phyloP scores from a whole-genome alignment of 2,797 vertebrate genomes.

The Xenopus petersii region DNA sequence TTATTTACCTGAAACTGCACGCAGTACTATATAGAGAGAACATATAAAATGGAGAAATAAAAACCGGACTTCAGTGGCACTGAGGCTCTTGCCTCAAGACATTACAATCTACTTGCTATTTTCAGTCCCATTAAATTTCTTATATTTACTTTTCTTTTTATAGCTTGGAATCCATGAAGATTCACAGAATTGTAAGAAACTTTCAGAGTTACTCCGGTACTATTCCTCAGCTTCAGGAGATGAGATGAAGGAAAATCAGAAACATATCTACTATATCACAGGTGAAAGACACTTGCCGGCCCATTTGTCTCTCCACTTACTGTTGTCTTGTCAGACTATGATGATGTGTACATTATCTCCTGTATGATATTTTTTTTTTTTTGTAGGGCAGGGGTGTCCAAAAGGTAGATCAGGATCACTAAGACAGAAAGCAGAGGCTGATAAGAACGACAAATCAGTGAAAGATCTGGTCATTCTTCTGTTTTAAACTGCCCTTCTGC shows the following conservation, averaged over 20 bases:
- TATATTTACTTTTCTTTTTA: background rate
- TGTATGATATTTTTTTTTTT: background rate
- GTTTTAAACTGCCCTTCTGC: constrained; percentile 86
- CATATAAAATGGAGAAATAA: no score
- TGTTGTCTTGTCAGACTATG: no score
- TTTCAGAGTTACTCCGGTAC: constrained; percentile 82
- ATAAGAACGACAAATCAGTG: constrained; percentile 95
- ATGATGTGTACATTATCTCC: no score
- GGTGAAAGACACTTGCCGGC: constrained; percentile 55
- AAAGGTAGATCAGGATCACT: no score
- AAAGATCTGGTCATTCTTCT: constrained; percentile 92
- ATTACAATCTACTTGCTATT: no score
- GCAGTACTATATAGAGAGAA: no score
- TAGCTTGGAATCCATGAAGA: constrained; percentile 91
- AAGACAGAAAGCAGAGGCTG: constrained; percentile 82
- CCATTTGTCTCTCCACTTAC: no score
- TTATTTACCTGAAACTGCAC: no score
- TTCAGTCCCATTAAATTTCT: no score
- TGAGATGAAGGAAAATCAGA: constrained; percentile 93
- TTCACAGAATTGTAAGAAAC: constrained; percentile 86
- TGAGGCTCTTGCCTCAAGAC: no score
- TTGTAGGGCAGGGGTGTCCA: constrained; percentile 70
- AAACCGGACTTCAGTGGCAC: no score
- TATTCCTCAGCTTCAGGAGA: constrained; percentile 87
- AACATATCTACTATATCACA: constrained; percentile 88